phyloP scores from a whole-genome alignment of 2,113 vertebrate genomes.

The Pachypanchax playfairii region DNA sequence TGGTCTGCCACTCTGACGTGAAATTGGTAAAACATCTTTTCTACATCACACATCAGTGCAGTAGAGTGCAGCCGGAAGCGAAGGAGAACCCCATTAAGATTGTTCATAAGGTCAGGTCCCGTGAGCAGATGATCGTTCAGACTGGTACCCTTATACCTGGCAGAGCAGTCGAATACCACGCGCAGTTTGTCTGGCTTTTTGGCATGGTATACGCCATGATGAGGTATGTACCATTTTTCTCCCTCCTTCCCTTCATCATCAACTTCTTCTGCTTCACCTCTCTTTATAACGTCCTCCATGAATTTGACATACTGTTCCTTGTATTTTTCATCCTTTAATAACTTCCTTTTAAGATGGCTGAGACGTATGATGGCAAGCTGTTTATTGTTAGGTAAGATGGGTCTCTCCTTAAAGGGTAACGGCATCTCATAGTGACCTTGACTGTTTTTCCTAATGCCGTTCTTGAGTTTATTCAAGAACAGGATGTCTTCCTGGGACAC shows the following conservation, averaged over 20 bases:
- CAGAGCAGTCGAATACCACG: constrained; percentile 10
- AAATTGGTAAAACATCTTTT: too few species aligned
- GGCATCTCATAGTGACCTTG: constrained; percentile 19
- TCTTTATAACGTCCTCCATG: constrained; percentile 15
- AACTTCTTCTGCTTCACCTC: constrained; percentile 6
- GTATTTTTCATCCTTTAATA: constrained; percentile 7
- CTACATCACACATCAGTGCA: too few species aligned
- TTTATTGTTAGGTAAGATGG: constrained; percentile 8
- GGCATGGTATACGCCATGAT: neutral
- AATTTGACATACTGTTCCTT: neutral
- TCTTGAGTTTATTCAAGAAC: neutral
- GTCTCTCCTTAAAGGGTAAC: constrained; percentile 13
- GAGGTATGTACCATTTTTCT: constrained; percentile 21
- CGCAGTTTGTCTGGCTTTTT: constrained; percentile 1
- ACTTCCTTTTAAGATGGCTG: constrained; percentile 7
- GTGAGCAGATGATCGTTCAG: too few species aligned
- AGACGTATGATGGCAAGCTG: neutral
- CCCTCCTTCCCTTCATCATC: constrained; percentile 6
- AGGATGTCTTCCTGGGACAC: constrained; percentile 10
- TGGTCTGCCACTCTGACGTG: too few species aligned
- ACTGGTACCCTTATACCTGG: too few species aligned
- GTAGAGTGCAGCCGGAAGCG: too few species aligned
- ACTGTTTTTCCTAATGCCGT: neutral
- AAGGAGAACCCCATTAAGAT: too few species aligned
- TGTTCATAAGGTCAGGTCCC: too few species aligned